Evolutionary conservation across 53 echinoderm and acorn worm genomes (phyloP).

Genomic region (Patiria pectinifera): DNA sequence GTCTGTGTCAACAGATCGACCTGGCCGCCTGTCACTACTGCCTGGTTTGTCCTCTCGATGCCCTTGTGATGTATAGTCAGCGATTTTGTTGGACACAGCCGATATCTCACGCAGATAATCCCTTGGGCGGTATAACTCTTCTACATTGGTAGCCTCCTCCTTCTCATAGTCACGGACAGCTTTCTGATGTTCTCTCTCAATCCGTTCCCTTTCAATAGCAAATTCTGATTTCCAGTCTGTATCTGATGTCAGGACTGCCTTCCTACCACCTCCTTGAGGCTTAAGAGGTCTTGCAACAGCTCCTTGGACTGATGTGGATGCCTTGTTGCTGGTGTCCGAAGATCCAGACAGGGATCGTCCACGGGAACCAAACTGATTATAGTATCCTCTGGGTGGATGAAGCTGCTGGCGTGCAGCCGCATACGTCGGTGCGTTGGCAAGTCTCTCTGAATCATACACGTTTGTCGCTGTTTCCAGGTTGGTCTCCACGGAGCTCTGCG

Average conservation of each 20-base stretch:
- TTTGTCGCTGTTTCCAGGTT: constrained; percentile 54
- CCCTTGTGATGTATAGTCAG: constrained; percentile 58
- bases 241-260: not conserved
- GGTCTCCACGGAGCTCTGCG: constrained; percentile 62
- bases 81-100: constrained; percentile 81
- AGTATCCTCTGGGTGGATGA: constrained; percentile 38
- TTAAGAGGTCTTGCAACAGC: not conserved
- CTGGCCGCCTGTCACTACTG: constrained; percentile 50
- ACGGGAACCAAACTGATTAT: constrained; percentile 73
- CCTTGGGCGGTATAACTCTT: constrained; percentile 82
- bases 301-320: constrained; percentile 35
- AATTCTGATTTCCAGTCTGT: constrained; percentile 82
- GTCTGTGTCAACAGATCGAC: constrained; percentile 58
- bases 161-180: constrained; percentile 88
- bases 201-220: constrained; percentile 81
- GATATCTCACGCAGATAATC: constrained; percentile 83
- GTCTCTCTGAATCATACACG: constrained; percentile 45
- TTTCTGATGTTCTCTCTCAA: constrained; percentile 82
- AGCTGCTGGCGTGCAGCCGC: constrained; percentile 34
- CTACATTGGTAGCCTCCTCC: constrained; percentile 88
- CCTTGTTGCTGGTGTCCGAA: constrained; percentile 61
- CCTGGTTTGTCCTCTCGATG: constrained; percentile 14
- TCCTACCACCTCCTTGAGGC: not conserved
- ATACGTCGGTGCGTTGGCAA: constrained; percentile 25
- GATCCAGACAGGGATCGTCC: constrained; percentile 70